phyloP scores from a whole-genome alignment of 2,113 vertebrate species.

The Pangasianodon gigas region DNA sequence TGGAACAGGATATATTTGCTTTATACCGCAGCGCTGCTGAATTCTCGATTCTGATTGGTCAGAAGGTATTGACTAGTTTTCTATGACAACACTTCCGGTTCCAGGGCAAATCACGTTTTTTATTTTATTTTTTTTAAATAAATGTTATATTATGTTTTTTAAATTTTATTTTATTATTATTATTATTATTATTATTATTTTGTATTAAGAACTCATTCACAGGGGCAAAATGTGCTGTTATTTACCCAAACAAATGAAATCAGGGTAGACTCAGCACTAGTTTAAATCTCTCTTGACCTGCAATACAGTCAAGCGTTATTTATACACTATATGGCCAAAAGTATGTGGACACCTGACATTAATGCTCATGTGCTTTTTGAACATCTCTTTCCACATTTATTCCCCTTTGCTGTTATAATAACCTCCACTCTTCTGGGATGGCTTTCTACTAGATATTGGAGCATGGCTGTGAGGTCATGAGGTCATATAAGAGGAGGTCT shows the following conservation, averaged over 20 bases:
- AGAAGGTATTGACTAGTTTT: background rate
- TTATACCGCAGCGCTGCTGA: background rate
- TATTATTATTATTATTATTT: too few species aligned
- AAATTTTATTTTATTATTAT: too few species aligned
- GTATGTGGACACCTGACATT: background rate
- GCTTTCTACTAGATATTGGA: too few species aligned
- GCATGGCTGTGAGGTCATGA: too few species aligned
- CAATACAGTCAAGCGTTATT: background rate
- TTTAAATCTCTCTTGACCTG: background rate
- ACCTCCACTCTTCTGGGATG: too few species aligned
- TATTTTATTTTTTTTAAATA: background rate
- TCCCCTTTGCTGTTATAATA: too few species aligned
- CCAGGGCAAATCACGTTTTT: background rate
- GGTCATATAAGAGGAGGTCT: too few species aligned
- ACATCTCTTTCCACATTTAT: too few species aligned
- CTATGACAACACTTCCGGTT: background rate
- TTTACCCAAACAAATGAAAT: background rate
- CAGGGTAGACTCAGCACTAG: background rate
- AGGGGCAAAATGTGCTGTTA: background rate
- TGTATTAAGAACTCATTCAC: background rate
- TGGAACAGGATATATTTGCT: background rate
- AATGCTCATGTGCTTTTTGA: background rate
- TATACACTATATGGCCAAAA: too few species aligned
- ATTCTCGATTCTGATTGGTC: slow-evolving; percentile 1
- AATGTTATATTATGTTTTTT: background rate